Evolutionary conservation across 1,140 invertebrate species (phyloP), one percentile per base, ranked within the genome.

Genomic region (Drosophila kanapiae): DNA sequence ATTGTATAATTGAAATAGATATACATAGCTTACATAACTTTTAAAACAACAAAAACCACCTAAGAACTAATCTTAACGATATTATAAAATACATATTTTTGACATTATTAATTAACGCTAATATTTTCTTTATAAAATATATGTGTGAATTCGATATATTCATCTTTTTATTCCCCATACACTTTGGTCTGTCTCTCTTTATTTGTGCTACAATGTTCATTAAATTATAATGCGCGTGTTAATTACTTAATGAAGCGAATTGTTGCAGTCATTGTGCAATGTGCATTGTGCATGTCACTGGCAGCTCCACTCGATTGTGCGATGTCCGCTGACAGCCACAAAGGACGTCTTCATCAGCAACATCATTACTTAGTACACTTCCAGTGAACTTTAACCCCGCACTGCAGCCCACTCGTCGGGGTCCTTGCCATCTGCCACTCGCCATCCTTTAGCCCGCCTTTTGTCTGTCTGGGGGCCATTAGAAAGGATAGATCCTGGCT

Each of bases 201-300:
- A 60, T 75, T 45, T 80, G 75, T 53, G 40, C 69, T 57, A 70
- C 72, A 75, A 69, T 57, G 65, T 82, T 88, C 83, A 87, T 87
- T 82, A 75, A 87, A 75, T 83, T 87, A 78, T 70, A 83, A 80
- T 80, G 80, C 42, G 58, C 77, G 64, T 78, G 77, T 88, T 88
- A 87, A 87, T 87, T 88, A 87, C 58, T 71, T 84, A 87, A 87
- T 84, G 80, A 87, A 88, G 84, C 80, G 84, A 75, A 88, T 83
- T 74, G 69, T 57, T 74, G 72, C 48, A 72, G 69, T 43, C 71
- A 75, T 75, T 83, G 56, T 80, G 37, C 23, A 43, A 68, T 47
- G 42, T 57, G 31, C 62, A 60, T 54, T 81, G 62, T 63, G 72
- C 72, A 64, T 77, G 83, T 83, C 84, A 68, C 63, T 63, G 71